These are phyloP conservation scores for Gobiocypris rarus DNA, from an alignment of 2,113 vertebrate genomes.

Conservation along the genomic window DNA sequence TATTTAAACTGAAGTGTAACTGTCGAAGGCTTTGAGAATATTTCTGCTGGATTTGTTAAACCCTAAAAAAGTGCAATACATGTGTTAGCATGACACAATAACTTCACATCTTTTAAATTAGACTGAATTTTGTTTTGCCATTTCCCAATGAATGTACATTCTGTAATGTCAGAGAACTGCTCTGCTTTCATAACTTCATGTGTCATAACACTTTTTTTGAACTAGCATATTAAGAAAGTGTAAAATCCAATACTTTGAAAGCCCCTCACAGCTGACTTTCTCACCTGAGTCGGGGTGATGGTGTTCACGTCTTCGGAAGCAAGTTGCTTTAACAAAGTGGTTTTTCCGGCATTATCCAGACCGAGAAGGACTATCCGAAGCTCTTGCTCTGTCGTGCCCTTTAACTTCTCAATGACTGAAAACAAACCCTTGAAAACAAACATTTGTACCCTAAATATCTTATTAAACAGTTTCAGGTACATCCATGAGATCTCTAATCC, in stretches of 20 bases:
- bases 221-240: not conserved
- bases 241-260: not conserved
- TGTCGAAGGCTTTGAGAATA: not conserved
- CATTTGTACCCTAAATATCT: not conserved
- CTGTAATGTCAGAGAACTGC: not conserved
- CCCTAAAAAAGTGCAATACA: not conserved
- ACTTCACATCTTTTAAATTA: conserved; percentile 7
- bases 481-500: not conserved
- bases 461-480: not conserved
- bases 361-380: conserved; percentile 86
- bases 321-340: conserved; percentile 83
- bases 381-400: conserved; percentile 80
- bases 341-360: conserved; percentile 87
- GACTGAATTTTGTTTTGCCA: too few species aligned
- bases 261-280: not conserved
- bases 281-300: conserved; percentile 87
- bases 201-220: not conserved
- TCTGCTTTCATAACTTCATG: conserved; percentile 1
- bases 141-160: conserved; percentile 5
- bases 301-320: conserved; percentile 86
- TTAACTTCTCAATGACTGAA: conserved; percentile 85
- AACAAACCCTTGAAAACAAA: conserved; percentile 80
- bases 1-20: not conserved
- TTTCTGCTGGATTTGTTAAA: not conserved
- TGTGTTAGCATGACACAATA: not conserved